These are phyloP conservation scores for Auanema freiburgensis DNA, from an alignment of 2,888 invertebrate genomes.

Conservation along the genomic window DNA sequence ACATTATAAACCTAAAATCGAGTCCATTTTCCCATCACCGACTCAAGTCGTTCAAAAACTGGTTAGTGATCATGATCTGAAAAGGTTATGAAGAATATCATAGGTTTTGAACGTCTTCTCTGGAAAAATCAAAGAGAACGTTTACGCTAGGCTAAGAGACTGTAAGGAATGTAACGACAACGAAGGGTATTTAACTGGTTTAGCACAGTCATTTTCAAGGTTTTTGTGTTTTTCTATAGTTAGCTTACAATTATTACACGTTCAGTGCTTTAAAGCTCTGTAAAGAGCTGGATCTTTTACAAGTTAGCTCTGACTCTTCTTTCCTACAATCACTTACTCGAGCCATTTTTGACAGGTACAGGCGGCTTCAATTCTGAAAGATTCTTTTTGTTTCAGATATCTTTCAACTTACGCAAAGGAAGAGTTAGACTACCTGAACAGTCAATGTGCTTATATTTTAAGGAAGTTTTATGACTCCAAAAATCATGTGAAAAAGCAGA, in stretches of 20 bases:
- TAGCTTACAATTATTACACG: neutral
- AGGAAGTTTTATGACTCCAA: conserved; percentile 87
- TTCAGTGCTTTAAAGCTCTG: conserved; percentile 78
- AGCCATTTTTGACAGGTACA: conserved; percentile 79
- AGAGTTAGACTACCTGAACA: conserved; percentile 79
- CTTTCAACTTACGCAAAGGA: conserved; percentile 33
- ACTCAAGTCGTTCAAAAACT: conserved; percentile 97
- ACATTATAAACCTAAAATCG: conserved; percentile 75
- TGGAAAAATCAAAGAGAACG: conserved; percentile 78
- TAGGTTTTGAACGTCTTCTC: conserved; percentile 82
- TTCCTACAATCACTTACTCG: conserved; percentile 79
- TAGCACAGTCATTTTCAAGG: conserved; percentile 88
- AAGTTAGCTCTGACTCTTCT: conserved; percentile 79
- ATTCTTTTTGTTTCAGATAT: conserved; percentile 14
- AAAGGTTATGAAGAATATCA: too few species aligned
- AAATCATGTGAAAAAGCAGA: conserved; percentile 89
- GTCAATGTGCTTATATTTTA: conserved; percentile 77
- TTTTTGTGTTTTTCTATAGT: conserved; percentile 62
- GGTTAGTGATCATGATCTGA: conserved; percentile 69
- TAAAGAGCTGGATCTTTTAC: conserved; percentile 75
- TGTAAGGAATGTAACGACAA: conserved; percentile 75
- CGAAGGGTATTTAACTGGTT: conserved; percentile 83
- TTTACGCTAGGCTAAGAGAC: conserved; percentile 76
- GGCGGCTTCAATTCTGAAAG: too few species aligned
- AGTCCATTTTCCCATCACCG: conserved; percentile 87